Base-by-base conservation (phyloP, 1,140 invertebrate genomes). In the Homalodisca vitripennis region DNA sequence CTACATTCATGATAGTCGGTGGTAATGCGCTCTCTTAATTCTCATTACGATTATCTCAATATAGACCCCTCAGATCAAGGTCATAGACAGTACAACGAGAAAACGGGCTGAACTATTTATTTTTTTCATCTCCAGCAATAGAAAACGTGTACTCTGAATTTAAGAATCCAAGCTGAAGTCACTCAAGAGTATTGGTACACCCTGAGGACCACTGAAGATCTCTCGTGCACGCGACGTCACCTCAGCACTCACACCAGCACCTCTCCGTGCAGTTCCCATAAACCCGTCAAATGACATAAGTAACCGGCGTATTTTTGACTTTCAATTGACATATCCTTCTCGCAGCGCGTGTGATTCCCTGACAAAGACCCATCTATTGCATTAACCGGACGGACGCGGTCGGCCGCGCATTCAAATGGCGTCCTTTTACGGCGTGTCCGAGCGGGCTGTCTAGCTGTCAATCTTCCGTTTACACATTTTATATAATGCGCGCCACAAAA, bases 381-480 rank as follows among this genome's bases (percentile, higher is more conserved):
- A 48, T 27, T 51, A 53, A 6, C 3, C 22, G 30, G 1, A 26
- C 65, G 29, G 63, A 10, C 1, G 46, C 31, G 14, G 22, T 22
- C 26, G 46, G 65, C 20, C 29, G 46, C 65, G 65, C 26, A 67
- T 67, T 67, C 65, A 67, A 67, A 67, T 67, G n/a, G 46, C 14
- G 24, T 29, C 65, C 65, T 53, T 67, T 24, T 53, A 66, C 12
- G 64, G 64, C n/a, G 12, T 14, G 46, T 14, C 26, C 62, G 62
- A 29, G 62, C 62, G 62, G 10, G 27, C 22, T n/a, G 22, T 66
- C 34, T 14, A 47, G 20, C 24, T 67, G 65, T 67, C 65, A 67
- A 67, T 67, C 65, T 48, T 41, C 22, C 41, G 24, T 67, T 67
- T 67, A 67, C 65, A 67, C 65, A 67, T 67, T 67, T 67, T 67